Base-by-base conservation (phyloP, 2,113 vertebrate species). In the Gavia stellata region DNA sequence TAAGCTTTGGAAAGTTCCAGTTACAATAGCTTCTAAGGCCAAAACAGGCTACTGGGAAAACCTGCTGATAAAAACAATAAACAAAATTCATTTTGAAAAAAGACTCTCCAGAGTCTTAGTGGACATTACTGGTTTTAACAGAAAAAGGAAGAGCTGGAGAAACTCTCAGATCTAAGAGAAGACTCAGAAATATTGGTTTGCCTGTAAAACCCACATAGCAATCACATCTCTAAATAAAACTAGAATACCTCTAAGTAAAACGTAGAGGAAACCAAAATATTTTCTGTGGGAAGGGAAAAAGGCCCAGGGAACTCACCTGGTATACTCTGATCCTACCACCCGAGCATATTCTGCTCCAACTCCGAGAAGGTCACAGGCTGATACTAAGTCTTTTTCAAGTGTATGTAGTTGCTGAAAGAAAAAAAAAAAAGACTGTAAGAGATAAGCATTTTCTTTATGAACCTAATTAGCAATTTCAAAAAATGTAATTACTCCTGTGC, bases 311-410 rank as follows among this genome's bases (percentile, higher is more conserved):
- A n/a, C 86, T 50, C 98, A 99, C 99, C 99, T 98, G 97, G 99
- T 99, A 61, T 99, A 99, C 97, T 99, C 99, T 0, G 99, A 99
- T 44, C 99, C 99, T 42, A 99, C 99, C 50, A 99, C 99, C 17
- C 99, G 97, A 12, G 99, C 99, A 2, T 99, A 99, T 87, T 99
- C 99, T 0, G 99, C 99, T 28, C 99, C 99, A 31, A 99, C 99
- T 0, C 99, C 99, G 14, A 99, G 98, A 29, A 99, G 98, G 95
- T 99, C 99, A n/a, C 99, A 99, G 2, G 99, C 99, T 0, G 99
- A 99, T 80, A 99, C 99, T 92, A 99, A 97, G 86, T 99, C 99
- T 97, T 99, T 99, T 88, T 99, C 99, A 96, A 99, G 98, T 2
- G 99, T 99, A 96, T 99, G 99, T 31, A 99, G 98, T 99, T 99